Percentiles rank a stretch among this genome's conserved stretches.
phyloP scores from a whole-genome alignment of 2,113 vertebrate genomes.

The Archocentrus centrarchus region DNA sequence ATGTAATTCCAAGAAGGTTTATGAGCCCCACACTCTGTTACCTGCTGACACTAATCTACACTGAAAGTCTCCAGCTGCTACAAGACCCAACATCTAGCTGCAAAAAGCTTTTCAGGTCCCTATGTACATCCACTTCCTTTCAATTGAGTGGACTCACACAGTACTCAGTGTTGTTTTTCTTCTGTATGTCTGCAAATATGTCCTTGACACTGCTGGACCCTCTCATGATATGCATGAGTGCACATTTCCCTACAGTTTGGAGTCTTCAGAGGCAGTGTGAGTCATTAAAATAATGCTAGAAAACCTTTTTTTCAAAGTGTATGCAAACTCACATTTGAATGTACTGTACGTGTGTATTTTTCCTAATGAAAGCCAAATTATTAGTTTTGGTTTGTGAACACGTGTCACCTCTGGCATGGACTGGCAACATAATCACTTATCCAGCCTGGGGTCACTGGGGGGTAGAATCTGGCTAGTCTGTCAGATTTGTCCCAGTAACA shows the following conservation, averaged over 20 bases:
- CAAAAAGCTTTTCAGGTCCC: conserved; percentile 59
- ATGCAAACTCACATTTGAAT: background rate
- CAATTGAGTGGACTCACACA: conserved; percentile 17
- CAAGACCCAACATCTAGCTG: conserved; percentile 42
- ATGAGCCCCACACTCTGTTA: conserved; percentile 46
- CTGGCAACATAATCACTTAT: background rate
- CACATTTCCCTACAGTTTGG: background rate
- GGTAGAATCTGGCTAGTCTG: background rate
- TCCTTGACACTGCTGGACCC: conserved; percentile 15
- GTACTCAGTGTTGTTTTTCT: background rate
- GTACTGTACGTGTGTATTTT: background rate
- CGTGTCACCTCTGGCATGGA: rapidly evolving
- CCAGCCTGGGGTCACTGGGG: too few relatives aligned
- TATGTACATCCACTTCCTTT: conserved; percentile 33
- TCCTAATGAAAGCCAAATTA: background rate
- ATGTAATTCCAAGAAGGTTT: conserved; percentile 28
- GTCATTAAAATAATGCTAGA: background rate
- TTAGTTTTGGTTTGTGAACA: background rate
- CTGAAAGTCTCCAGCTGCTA: conserved; percentile 55
- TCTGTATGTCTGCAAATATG: conserved; percentile 8
- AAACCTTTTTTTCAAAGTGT: background rate
- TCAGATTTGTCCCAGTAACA: background rate
- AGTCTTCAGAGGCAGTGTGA: rapidly evolving
- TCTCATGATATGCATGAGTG: conserved; percentile 10
- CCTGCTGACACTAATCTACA: conserved; percentile 68